Evolutionary conservation across 2,113 vertebrate species (phyloP).

Genomic region (Melanostigma gelatinosum): DNA sequence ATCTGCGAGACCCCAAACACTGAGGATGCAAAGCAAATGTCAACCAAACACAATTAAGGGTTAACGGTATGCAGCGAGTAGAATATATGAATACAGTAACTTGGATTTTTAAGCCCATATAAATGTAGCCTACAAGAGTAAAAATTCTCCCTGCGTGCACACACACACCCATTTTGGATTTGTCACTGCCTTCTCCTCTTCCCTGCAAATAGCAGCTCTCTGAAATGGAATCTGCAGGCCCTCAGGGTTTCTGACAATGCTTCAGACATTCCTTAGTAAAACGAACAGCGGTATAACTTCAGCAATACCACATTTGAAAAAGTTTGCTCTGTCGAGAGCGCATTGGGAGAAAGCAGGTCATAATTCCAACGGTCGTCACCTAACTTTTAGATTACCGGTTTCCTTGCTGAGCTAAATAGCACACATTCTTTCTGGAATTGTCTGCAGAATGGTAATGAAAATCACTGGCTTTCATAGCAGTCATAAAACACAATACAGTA

Average conservation of each 20-base stretch:
- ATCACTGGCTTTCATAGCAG: not conserved
- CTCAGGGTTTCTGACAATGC: slow-evolving; percentile 57
- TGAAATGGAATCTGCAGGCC: slow-evolving; percentile 63
- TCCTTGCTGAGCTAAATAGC: not conserved
- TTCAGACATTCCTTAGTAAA: slow-evolving; percentile 46
- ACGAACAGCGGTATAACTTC: slow-evolving; percentile 38
- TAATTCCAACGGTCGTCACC: not conserved
- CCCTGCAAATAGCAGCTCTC: slow-evolving; percentile 60
- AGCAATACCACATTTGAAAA: slow-evolving; percentile 37
- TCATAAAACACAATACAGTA: not conserved
- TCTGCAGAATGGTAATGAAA: not conserved
- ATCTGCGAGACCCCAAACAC: not conserved
- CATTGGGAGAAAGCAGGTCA: slow-evolving; percentile 11
- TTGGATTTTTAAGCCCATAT: slow-evolving; percentile 1
- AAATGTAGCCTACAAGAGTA: slow-evolving; percentile 14
- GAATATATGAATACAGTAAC: not conserved
- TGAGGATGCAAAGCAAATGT: not conserved
- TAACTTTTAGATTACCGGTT: not conserved
- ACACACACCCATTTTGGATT: slow-evolving; percentile 48
- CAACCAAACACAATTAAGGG: not conserved
- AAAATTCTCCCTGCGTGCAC: slow-evolving; percentile 24
- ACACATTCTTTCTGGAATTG: not conserved
- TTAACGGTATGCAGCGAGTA: not conserved
- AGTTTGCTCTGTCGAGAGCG: slow-evolving; percentile 19
- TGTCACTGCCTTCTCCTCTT: slow-evolving; percentile 59